phyloP scores from a whole-genome alignment of 2,113 vertebrate genomes.

The Podiceps cristatus region DNA sequence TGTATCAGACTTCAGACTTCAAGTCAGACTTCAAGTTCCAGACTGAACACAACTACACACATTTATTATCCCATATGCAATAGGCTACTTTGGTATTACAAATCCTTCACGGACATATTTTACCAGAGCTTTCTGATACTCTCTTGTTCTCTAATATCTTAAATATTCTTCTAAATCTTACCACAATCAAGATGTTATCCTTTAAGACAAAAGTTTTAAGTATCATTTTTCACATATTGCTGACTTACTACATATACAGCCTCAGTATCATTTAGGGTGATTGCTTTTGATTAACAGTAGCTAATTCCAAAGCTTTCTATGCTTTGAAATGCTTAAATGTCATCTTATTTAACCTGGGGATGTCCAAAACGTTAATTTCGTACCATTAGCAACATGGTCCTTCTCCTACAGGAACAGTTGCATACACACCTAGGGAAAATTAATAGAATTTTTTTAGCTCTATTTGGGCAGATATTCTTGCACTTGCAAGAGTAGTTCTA shows the following conservation, averaged over 20 bases:
- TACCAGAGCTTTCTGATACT: background rate
- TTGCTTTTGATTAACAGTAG: background rate
- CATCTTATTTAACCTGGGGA: background rate
- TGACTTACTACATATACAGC: background rate
- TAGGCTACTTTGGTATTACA: background rate
- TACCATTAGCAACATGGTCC: background rate
- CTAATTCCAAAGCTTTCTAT: background rate
- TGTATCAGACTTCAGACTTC: background rate
- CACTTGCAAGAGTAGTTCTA: background rate
- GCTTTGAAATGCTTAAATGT: background rate
- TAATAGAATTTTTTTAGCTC: background rate
- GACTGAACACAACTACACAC: background rate
- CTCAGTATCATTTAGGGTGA: background rate
- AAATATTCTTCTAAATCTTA: background rate
- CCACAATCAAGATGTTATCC: background rate
- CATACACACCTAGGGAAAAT: background rate
- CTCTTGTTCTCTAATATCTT: background rate
- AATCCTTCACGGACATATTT: accelerated
- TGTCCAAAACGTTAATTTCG: background rate
- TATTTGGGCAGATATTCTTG: background rate
- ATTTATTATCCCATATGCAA: background rate
- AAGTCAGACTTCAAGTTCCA: background rate
- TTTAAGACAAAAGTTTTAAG: background rate
- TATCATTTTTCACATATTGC: background rate
- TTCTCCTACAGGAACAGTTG: background rate